phyloP scores from a whole-genome alignment of 2,888 invertebrate genomes.

The Chymomyza amoena region DNA sequence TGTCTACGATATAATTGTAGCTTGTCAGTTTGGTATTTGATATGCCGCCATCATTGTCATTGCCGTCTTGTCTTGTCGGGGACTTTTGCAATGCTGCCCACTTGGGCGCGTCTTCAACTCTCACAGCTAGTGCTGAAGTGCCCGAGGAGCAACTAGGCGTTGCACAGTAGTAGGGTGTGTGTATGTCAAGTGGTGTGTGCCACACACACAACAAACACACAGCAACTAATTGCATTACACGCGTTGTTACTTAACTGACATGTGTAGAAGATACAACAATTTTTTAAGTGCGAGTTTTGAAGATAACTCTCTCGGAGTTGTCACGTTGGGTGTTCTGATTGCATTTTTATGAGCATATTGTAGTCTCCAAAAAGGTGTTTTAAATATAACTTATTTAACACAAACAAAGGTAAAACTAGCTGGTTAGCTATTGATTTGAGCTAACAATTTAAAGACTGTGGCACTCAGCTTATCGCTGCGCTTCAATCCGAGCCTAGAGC shows the following conservation, averaged over 20 bases:
- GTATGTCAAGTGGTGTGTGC: constrained; percentile 31
- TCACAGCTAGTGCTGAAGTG: background rate
- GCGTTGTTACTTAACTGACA: constrained; percentile 56
- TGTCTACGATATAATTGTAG: constrained; percentile 32
- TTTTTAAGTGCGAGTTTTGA: constrained; percentile 6
- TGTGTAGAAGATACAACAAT: background rate
- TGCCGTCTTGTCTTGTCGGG: constrained; percentile 21
- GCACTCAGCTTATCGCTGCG: constrained; percentile 46
- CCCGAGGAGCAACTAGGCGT: constrained; percentile 15
- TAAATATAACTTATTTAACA: constrained; percentile 60
- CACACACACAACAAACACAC: constrained; percentile 50
- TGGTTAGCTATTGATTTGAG: constrained; percentile 28
- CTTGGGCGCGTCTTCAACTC: constrained; percentile 8
- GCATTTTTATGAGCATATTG: constrained; percentile 68
- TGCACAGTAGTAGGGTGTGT: constrained; percentile 63
- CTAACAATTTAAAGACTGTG: constrained; percentile 64
- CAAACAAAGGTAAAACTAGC: background rate
- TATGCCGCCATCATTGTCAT: constrained; percentile 58
- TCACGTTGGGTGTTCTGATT: constrained; percentile 43
- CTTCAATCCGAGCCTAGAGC: constrained; percentile 50
- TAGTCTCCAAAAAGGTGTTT: constrained; percentile 70
- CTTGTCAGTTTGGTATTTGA: constrained; percentile 37
- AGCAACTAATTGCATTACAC: constrained; percentile 65
- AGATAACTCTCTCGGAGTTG: background rate
- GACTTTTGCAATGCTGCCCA: constrained; percentile 51